Percentiles rank a stretch among this genome's conserved stretches.
Evolutionary conservation across 2,888 invertebrate genomes (phyloP).

Genomic region (Limnephilus auricula): DNA sequence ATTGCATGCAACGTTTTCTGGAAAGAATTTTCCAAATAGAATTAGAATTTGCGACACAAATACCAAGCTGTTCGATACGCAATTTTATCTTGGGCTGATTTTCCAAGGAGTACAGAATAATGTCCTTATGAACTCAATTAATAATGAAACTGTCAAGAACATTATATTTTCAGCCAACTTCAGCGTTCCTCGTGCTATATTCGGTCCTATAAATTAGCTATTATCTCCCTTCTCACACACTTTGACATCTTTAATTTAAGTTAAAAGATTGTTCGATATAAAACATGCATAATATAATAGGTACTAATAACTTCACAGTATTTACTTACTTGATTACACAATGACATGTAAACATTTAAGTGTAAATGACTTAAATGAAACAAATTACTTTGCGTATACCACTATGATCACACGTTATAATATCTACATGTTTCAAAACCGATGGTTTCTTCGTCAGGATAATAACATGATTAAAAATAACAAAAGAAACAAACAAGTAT

Average conservation of each 20-base stretch:
- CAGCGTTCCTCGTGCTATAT: not conserved
- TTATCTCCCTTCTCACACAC: not conserved
- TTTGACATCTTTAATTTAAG: constrained; percentile 7
- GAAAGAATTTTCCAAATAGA: not conserved
- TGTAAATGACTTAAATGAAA: not conserved
- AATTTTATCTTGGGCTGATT: not conserved
- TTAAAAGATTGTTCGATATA: not conserved
- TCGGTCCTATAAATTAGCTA: constrained; percentile 5
- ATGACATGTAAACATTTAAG: not conserved
- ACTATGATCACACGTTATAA: too few relatives aligned
- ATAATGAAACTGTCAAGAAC: constrained; percentile 19
- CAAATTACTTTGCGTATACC: too few relatives aligned
- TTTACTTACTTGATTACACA: not conserved
- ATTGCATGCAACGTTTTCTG: not conserved
- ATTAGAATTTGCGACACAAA: not conserved
- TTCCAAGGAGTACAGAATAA: not conserved
- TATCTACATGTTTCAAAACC: too few relatives aligned
- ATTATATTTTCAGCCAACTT: not conserved
- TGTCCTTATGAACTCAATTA: not conserved
- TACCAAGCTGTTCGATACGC: not conserved
- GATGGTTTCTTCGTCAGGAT: too few relatives aligned
- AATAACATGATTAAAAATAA: too few relatives aligned
- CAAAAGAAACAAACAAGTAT: too few relatives aligned
- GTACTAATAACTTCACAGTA: not conserved
- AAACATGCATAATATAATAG: not conserved